These are phyloP conservation scores for Rattus rattus DNA, from an alignment of 2,113 vertebrate species.

Conservation along the genomic window DNA sequence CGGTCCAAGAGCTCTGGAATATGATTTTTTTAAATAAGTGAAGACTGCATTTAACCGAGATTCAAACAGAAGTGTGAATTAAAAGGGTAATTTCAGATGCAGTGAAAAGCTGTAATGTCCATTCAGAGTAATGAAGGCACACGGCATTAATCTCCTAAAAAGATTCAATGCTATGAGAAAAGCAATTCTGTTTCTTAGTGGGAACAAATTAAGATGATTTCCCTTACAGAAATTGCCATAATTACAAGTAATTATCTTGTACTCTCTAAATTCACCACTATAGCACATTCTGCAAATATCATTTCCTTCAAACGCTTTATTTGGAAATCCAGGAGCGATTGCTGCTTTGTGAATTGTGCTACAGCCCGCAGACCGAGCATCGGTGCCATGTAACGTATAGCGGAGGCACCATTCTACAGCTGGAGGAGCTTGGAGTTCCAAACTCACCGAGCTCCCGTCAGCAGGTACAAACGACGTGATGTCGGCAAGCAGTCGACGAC, in stretches of 20 bases:
- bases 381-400: constrained; percentile 37
- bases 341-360: constrained; percentile 73
- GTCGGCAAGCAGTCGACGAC: constrained; percentile 67
- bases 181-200: constrained; percentile 83
- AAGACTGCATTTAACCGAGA: constrained; percentile 77
- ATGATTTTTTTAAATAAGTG: constrained; percentile 67
- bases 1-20: constrained; percentile 66
- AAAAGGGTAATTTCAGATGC: constrained; percentile 79
- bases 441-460: not conserved
- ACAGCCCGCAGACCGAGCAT: constrained; percentile 58
- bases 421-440: constrained; percentile 55
- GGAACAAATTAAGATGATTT: constrained; percentile 85
- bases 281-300: constrained; percentile 80
- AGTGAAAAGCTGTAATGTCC: constrained; percentile 81
- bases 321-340: constrained; percentile 80
- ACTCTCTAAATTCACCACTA: constrained; percentile 83
- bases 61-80: constrained; percentile 73
- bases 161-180: constrained; percentile 80
- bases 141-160: constrained; percentile 82
- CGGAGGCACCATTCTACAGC: constrained; percentile 42
- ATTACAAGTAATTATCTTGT: constrained; percentile 86
- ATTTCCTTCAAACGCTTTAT: constrained; percentile 78
- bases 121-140: constrained; percentile 80
- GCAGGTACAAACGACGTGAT: constrained; percentile 71
- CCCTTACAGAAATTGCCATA: constrained; percentile 84